These are phyloP conservation scores for Solenopsis fugax DNA, from an alignment of 1,140 invertebrate genomes.

Conservation along the genomic window DNA sequence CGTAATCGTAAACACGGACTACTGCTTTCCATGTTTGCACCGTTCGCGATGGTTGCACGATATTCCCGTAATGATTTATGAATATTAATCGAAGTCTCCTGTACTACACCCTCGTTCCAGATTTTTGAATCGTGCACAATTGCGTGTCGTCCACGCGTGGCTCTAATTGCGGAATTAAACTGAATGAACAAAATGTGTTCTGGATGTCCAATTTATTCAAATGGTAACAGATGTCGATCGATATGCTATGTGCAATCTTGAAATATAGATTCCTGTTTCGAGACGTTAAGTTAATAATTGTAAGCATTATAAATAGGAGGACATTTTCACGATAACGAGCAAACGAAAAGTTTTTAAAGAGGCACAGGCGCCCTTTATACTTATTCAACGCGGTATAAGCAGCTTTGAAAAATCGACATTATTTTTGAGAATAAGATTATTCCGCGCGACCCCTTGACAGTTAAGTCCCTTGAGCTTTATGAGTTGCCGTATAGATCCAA, in stretches of 20 bases:
- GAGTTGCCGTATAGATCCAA: not conserved
- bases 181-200: not conserved
- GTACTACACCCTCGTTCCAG: not conserved
- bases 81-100: slow-evolving; percentile 48
- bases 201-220: not conserved
- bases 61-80: slow-evolving; percentile 46
- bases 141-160: slow-evolving; percentile 26
- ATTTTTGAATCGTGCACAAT: slow-evolving; percentile 22
- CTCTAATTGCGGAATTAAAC: slow-evolving; percentile 35
- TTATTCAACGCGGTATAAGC: not conserved
- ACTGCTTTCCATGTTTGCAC: not conserved
- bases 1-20: slow-evolving; percentile 38
- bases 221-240: not conserved
- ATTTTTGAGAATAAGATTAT: slow-evolving; percentile 15
- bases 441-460: not conserved
- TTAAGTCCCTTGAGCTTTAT: not conserved
- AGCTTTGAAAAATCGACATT: slow-evolving; percentile 8
- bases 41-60: not conserved
- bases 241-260: not conserved
- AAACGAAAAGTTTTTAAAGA: not conserved
- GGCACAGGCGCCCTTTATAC: not conserved
- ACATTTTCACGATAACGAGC: not conserved
- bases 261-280: not conserved
- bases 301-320: not conserved
- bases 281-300: not conserved